Evolutionary conservation across 2,797 vertebrate species (phyloP).

Genomic region (Pagetopsis macropterus): DNA sequence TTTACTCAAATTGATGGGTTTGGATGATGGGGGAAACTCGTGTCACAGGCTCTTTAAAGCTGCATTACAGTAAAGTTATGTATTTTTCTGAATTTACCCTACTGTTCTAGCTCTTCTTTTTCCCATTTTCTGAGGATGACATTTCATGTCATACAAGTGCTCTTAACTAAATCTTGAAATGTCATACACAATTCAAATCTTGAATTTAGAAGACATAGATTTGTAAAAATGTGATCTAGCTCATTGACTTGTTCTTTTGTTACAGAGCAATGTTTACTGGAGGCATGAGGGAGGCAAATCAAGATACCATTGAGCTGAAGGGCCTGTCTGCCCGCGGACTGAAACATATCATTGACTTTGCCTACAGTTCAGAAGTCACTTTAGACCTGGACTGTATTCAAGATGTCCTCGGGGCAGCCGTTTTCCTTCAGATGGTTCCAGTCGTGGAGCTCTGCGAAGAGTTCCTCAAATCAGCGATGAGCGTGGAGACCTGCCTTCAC

Average conservation of each 20-base stretch:
- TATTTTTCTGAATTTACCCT: too few species aligned
- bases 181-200: not conserved
- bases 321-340: conserved; percentile 93
- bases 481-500: conserved; percentile 96
- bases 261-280: conserved; percentile 98
- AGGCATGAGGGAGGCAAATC: conserved; percentile 95
- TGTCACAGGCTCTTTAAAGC: too few species aligned
- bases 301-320: conserved; percentile 93
- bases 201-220: not conserved
- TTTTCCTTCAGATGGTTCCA: conserved; percentile 97
- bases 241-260: conserved; percentile 51
- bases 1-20: too few species aligned
- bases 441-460: conserved; percentile 98
- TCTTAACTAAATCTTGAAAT: not conserved
- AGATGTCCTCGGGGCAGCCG: conserved; percentile 96
- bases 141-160: not conserved
- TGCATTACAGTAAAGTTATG: too few species aligned
- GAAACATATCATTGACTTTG: conserved; percentile 96
- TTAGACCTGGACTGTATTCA: conserved; percentile 97
- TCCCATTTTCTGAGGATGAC: not conserved
- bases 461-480: conserved; percentile 98
- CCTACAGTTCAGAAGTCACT: conserved; percentile 95
- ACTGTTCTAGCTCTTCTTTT: too few species aligned
- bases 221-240: conserved; percentile 1
- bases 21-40: too few species aligned